Base-by-base conservation (phyloP, 2,113 vertebrate species). In the Entelurus aequoreus region DNA sequence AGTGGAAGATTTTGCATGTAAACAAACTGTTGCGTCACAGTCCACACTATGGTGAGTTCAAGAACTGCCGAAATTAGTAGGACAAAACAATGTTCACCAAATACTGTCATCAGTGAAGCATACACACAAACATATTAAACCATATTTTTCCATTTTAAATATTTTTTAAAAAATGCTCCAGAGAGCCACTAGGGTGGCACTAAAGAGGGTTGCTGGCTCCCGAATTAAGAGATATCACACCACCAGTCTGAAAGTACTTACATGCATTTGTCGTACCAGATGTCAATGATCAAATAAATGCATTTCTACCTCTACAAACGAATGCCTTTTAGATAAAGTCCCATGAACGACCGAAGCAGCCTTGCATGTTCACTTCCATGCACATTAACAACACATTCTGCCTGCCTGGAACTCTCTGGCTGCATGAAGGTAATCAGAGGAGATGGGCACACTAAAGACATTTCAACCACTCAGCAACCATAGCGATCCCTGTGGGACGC, bases 391-490 rank as follows among this genome's bases (percentile, higher is more conserved):
- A 21, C 38, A 46, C 16, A 49, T 53, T 56, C 48, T 69, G 44
- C 67, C 74, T 63, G 59, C 60, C 62, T 61, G 58, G 57, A 72
- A 46, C 28, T 62, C 60, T 71, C 66, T 7, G 48, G 63, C 79
- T 63, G 73, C 75, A 58, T 64, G 80, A 78, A 71, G 77, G 76
- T 82, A 82, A 87, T 87, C 82, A 74, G 73, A 76, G 69, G 67
- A 81, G 72, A 84, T 78, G 70, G 76, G 71, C 54, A 51, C 73
- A 77, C 74, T 79, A 81, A 57, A 72, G 68, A 78, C 65, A 51
- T 72, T 69, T 51, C 62, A 69, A 79, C 72, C 63, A 1, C 70
- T 76, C 48, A 19, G 74, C 71, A 73, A 78, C 66, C 68, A 28
- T 59, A 65, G 9, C 4, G 28, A 78, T 81, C 78, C 69, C 69